A percentile compares a stretch with the other conserved stretches of the same genome.
phyloP scores from a whole-genome alignment of 2,113 vertebrate genomes.

The Pseudorasbora parva region DNA sequence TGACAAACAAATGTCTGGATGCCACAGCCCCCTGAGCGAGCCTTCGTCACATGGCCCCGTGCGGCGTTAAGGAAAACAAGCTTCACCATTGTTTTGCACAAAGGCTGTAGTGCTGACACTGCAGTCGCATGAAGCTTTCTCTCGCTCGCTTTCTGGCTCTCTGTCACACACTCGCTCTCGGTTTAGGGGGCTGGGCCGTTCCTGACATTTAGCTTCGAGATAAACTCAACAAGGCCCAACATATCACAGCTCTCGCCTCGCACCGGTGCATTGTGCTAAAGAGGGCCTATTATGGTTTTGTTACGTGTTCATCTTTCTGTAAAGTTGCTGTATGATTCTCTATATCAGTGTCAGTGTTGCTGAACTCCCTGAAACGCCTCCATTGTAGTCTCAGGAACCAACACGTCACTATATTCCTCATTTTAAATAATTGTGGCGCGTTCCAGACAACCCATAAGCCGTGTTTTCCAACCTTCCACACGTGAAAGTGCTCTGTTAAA shows the following conservation, averaged over 20 bases:
- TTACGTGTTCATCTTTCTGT: too few species aligned
- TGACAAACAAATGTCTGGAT: slow-evolving; percentile 77
- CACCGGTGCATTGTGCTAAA: background rate
- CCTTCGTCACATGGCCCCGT: slow-evolving; percentile 75
- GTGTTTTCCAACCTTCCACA: too few species aligned
- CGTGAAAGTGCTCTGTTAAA: too few species aligned
- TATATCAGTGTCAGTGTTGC: too few species aligned
- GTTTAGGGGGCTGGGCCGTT: slow-evolving; percentile 42
- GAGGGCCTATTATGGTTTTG: too few species aligned
- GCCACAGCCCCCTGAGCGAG: slow-evolving; percentile 66
- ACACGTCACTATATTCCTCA: too few species aligned
- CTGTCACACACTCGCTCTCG: slow-evolving; percentile 1
- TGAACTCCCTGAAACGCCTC: too few species aligned
- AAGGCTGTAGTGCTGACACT: slow-evolving; percentile 79
- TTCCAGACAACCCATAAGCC: too few species aligned
- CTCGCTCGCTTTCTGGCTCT: slow-evolving; percentile 2
- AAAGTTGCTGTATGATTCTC: too few species aligned
- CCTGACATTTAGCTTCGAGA: slow-evolving; percentile 65
- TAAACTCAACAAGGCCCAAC: slow-evolving; percentile 54
- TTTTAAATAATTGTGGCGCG: too few species aligned
- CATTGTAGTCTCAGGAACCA: too few species aligned
- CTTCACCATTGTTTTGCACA: slow-evolving; percentile 77
- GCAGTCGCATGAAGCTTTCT: slow-evolving; percentile 72
- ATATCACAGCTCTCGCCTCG: slow-evolving; percentile 39
- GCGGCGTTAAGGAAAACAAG: slow-evolving; percentile 81